A percentile compares a stretch with the other conserved stretches of the same genome.
These are phyloP conservation scores for Papilio aristodemus DNA, from an alignment of 1,140 invertebrate species.

Conservation along the genomic window DNA sequence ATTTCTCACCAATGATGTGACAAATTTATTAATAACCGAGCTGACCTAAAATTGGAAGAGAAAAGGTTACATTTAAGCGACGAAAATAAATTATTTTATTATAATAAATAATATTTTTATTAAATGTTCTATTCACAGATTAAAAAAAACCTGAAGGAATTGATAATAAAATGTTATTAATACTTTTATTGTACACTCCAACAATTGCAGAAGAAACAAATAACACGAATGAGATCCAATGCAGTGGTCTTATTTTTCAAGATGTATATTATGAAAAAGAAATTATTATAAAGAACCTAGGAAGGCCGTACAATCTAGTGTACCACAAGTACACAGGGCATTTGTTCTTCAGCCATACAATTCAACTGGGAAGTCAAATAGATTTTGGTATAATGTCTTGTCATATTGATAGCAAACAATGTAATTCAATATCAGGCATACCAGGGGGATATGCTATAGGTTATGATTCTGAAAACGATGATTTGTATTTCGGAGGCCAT, in stretches of 20 bases:
- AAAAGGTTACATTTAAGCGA: too few species aligned
- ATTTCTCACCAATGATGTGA: too few species aligned
- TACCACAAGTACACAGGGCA: conserved; percentile 58
- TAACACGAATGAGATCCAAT: conserved; percentile 39
- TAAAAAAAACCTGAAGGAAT: not conserved
- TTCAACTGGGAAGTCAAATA: conserved; percentile 48
- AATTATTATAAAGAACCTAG: conserved; percentile 47
- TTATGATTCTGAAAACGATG: conserved; percentile 62
- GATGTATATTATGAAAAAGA: conserved; percentile 62
- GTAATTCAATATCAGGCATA: conserved; percentile 45
- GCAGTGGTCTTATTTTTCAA: conserved; percentile 60
- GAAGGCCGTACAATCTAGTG: conserved; percentile 59
- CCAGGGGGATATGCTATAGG: conserved; percentile 65
- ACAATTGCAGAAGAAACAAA: conserved; percentile 15
- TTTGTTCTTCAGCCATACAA: conserved; percentile 64
- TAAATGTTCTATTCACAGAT: not conserved
- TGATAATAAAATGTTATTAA: not conserved
- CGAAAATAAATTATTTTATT: too few species aligned
- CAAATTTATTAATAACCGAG: too few species aligned
- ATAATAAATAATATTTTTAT: too few species aligned
- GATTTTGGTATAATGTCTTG: conserved; percentile 62
- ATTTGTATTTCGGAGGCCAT: conserved; percentile 67
- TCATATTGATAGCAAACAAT: conserved; percentile 47
- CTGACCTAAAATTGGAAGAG: too few species aligned
- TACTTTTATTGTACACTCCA: conserved; percentile 3